Percentiles rank a stretch among this genome's conserved stretches.
Conservation (phyloP, 37 sponge, comb jelly and placozoan species). For the Cladorhizidae sp. region DNA sequence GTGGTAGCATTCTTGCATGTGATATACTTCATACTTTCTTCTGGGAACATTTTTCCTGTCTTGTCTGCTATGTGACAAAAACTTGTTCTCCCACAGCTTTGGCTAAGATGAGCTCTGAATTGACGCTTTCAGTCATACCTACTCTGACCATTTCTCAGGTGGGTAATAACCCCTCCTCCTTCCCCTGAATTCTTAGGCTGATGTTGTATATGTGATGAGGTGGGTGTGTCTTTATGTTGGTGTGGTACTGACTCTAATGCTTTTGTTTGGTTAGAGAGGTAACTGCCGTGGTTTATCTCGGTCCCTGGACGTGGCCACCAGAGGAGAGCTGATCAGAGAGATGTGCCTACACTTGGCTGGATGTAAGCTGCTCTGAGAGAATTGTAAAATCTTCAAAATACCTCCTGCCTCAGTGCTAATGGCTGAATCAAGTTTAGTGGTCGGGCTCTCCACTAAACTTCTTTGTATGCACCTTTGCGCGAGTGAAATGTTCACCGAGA, state of each 20-base stretch:
- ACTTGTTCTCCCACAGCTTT: slow-evolving; percentile 8
- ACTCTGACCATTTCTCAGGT: neutral
- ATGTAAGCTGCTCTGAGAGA: too few relatives aligned
- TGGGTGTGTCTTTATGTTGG: neutral
- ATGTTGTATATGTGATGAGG: too few relatives aligned
- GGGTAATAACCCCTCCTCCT: neutral
- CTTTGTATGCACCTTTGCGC: too few relatives aligned
- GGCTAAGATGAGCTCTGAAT: neutral
- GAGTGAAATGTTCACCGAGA: too few relatives aligned
- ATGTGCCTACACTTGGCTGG: neutral
- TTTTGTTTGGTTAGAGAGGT: neutral
- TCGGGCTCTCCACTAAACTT: too few relatives aligned
- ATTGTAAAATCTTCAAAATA: too few relatives aligned
- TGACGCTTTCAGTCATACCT: neutral
- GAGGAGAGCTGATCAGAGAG: neutral
- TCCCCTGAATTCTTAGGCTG: too few relatives aligned
- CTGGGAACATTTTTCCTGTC: neutral
- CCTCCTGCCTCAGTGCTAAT: too few relatives aligned
- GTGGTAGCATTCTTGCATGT: neutral
- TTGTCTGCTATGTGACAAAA: slow-evolving; percentile 3
- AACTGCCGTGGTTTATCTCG: neutral
- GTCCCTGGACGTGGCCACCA: neutral
- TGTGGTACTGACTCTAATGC: too few relatives aligned
- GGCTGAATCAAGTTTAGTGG: too few relatives aligned
- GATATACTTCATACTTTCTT: too few relatives aligned